Evolutionary conservation across 2,797 vertebrate species (phyloP).

Genomic region (Ctenochaetus hawaiiensis): DNA sequence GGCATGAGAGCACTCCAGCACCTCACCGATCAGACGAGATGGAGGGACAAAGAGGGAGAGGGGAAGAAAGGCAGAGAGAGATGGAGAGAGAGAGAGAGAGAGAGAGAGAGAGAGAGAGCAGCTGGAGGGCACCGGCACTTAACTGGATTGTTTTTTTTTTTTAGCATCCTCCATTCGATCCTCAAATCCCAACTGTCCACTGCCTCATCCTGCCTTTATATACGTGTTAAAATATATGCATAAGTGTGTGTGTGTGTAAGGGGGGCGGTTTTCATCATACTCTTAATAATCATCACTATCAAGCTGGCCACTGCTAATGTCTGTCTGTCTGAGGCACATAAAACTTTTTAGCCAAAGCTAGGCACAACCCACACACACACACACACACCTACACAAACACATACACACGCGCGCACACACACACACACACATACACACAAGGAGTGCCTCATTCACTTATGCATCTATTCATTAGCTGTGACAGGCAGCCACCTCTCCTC

Average conservation of each 20-base stretch:
- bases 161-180: conserved; percentile 74
- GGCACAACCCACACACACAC: conserved; percentile 26
- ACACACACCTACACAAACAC: conserved; percentile 19
- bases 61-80: conserved; percentile 57
- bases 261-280: conserved; percentile 51
- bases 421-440: conserved; percentile 43
- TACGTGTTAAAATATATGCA: conserved; percentile 40
- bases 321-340: conserved; percentile 62
- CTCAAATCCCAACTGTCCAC: conserved; percentile 60
- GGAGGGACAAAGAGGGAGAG: conserved; percentile 54
- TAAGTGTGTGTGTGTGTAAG: conserved; percentile 25
- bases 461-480: conserved; percentile 86
- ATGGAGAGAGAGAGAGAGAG: conserved; percentile 45
- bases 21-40: conserved; percentile 62
- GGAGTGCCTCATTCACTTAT: conserved; percentile 81
- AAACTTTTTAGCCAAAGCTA: conserved; percentile 57
- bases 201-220: conserved; percentile 54
- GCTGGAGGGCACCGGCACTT: conserved; percentile 80
- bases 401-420: conserved; percentile 20
- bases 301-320: conserved; percentile 70
- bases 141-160: conserved; percentile 83
- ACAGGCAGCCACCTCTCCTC: conserved; percentile 83
- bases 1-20: conserved; percentile 71
- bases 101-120: conserved; percentile 62
- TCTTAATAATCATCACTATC: conserved; percentile 70